Base-by-base conservation (phyloP, 2,113 vertebrate species). In the Condylura cristata region DNA sequence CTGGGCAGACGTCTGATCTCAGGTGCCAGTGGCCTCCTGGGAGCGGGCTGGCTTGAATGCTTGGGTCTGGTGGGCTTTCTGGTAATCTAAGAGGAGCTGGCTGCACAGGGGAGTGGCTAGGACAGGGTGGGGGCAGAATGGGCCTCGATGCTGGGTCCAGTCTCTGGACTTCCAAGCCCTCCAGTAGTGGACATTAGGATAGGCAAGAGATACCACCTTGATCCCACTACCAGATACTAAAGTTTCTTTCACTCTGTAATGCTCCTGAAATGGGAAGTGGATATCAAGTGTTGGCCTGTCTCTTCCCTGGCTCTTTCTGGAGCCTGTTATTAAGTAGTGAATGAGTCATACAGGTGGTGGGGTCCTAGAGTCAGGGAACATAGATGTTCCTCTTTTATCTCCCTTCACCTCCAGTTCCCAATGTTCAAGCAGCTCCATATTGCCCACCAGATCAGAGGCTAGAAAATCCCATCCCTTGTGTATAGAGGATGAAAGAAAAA, bases 311-410 rank as follows among this genome's bases (percentile, higher is more conserved):
- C 48, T 78, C 51, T 68, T 65, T 44, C 9, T 26, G 32, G 75
- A 86, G 14, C 37, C 34, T 66, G 2, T 79, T 30, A 70, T 30
- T 83, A 79, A 89, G 16, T 22, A 74, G 14, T 6, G 44, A 28
- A 5, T 37, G 11, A 3, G 3, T 39, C 2, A 0, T 2, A 11
- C 0, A 39, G 53, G 34, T 28, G 16, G 71, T 51, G 9, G 66
- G n/a, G 74, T 41, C 61, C 66, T 44, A 16, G 82, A 26, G 34
- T 46, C 26, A 32, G 68, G 41, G 9, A 68, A 34, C 24, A 16
- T 0, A 28, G 12, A 28, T 2, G 28, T 2, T 51, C 41, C 0
- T 63, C 44, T 41, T 13, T 41, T 8, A 8, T 22, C 32, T 32
- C 3, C 20, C 13, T 71, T 72, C 32, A 32, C 16, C 10, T 41